phyloP scores from a whole-genome alignment of 2,888 invertebrate species.

The Acanthosoma haemorrhoidale region DNA sequence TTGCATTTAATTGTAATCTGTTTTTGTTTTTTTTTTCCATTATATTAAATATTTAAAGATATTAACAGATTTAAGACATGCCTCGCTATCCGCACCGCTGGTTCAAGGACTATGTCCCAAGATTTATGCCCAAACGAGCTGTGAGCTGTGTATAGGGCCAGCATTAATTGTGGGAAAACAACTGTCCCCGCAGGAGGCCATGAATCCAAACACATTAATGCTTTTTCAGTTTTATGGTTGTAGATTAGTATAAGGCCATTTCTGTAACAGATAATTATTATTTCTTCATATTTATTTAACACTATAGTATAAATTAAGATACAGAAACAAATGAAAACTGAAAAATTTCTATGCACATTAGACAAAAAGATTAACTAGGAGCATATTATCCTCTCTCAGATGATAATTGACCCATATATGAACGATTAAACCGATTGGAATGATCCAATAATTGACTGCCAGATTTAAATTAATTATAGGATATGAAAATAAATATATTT shows the following conservation, averaged over 20 bases:
- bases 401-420: no score
- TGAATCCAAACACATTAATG: slow-evolving; percentile 57
- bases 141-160: slow-evolving; percentile 56
- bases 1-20: neutral
- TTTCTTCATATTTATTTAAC: no score
- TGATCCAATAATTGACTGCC: no score
- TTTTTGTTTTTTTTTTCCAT: neutral
- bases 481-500: no score
- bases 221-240: slow-evolving; percentile 56
- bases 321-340: no score
- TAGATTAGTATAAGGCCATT: slow-evolving; percentile 69
- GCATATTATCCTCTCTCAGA: no score
- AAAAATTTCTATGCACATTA: no score
- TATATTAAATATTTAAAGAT: neutral
- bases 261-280: slow-evolving; percentile 49
- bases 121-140: slow-evolving; percentile 52
- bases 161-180: slow-evolving; percentile 55
- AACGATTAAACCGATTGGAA: no score
- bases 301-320: no score
- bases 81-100: slow-evolving; percentile 55
- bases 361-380: no score
- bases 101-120: slow-evolving; percentile 57
- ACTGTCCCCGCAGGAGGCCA: slow-evolving; percentile 42
- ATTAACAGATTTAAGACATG: slow-evolving; percentile 39
- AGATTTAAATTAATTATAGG: no score